A percentile compares a stretch with the other conserved stretches of the same genome.
Conservation (phyloP, 2,113 vertebrate species). For the Eurystomus gularis region DNA sequence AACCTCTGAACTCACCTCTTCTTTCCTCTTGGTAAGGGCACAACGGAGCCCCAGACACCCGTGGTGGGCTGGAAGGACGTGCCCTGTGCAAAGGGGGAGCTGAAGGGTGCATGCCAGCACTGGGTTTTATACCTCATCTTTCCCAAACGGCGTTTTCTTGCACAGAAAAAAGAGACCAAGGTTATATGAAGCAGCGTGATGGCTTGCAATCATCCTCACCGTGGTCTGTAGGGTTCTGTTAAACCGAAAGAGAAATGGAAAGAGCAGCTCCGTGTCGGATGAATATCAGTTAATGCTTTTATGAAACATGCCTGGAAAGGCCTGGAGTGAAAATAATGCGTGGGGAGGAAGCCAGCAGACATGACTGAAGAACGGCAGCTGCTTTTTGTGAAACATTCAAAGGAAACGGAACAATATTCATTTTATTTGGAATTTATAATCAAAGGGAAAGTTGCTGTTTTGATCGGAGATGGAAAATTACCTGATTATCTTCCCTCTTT, state of each 20-base stretch:
- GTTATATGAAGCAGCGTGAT: not conserved
- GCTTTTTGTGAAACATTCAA: not conserved
- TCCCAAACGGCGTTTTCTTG: not conserved
- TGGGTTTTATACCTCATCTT: not conserved
- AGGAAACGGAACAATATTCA: not conserved
- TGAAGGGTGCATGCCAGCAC: not conserved
- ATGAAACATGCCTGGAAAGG: not conserved
- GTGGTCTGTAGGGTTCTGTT: not conserved
- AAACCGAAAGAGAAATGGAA: not conserved
- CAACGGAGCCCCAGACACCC: not conserved
- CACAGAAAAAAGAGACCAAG: not conserved
- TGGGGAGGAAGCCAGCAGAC: not conserved
- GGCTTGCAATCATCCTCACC: not conserved
- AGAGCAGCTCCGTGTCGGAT: not conserved
- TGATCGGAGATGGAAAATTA: constrained; percentile 27
- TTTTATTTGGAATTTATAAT: constrained; percentile 15
- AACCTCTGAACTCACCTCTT: not conserved
- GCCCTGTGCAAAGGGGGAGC: not conserved
- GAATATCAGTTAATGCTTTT: not conserved
- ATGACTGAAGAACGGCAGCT: not conserved
- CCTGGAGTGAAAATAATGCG: not conserved
- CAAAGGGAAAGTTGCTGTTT: not conserved
- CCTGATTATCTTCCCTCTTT: not conserved
- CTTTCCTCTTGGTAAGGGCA: not conserved
- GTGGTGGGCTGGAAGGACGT: not conserved